Conservation (phyloP, 1,140 invertebrate species). For the Zaprionus vittiger region DNA sequence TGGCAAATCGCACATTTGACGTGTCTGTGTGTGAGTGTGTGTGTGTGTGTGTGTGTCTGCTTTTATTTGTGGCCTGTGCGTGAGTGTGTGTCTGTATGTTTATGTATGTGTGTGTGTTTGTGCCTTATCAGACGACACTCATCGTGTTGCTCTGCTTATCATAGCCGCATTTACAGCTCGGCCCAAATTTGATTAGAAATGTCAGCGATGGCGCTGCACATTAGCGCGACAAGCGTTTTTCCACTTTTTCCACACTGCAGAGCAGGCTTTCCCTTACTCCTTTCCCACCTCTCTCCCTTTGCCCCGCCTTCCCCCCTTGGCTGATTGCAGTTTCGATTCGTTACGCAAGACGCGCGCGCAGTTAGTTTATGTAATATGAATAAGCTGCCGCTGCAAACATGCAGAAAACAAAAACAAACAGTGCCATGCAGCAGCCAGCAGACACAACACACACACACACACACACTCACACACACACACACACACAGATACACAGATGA, state of each 20-base stretch:
- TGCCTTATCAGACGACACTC: constrained; percentile 8
- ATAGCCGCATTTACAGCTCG: constrained; percentile 59
- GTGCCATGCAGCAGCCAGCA: constrained; percentile 35
- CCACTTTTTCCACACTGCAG: constrained; percentile 7
- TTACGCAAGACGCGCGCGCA: constrained; percentile 74
- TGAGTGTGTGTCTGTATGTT: constrained; percentile 8
- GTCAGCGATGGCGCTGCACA: constrained; percentile 51
- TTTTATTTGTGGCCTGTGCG: constrained; percentile 30
- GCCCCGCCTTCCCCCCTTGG: constrained; percentile 15
- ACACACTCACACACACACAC: constrained; percentile 29
- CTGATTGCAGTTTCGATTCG: constrained; percentile 75
- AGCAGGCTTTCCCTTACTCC: neutral
- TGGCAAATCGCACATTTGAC: constrained; percentile 77
- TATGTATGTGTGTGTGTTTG: constrained; percentile 2
- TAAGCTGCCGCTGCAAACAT: constrained; percentile 62
- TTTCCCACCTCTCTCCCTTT: neutral
- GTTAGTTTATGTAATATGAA: constrained; percentile 78
- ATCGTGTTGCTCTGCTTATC: constrained; percentile 34
- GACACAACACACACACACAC: constrained; percentile 22
- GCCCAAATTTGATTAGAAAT: constrained; percentile 71
- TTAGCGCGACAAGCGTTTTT: constrained; percentile 35
- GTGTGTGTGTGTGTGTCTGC: constrained; percentile 16
- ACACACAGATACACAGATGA: constrained; percentile 15
- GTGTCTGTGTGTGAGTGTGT: constrained; percentile 20
- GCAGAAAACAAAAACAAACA: constrained; percentile 41